Conservation (phyloP, 30 jellyfish, hydroid and myxozoan species). For the Chrysaora quinquecirrha region DNA sequence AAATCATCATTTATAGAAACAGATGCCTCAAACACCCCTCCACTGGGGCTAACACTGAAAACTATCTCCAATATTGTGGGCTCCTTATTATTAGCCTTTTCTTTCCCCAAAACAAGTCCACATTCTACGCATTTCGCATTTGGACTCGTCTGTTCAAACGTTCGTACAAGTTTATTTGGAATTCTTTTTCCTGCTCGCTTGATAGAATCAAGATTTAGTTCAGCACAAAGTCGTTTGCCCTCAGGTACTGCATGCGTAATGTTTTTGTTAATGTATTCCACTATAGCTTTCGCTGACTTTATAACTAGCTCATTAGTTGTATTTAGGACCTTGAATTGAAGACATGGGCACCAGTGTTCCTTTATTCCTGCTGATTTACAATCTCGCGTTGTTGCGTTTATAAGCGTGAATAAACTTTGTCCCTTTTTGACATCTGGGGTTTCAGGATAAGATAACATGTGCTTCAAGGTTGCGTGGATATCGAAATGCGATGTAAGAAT, state of each 20-base stretch:
- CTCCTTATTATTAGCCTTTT: slow-evolving; percentile 1
- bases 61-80: slow-evolving; percentile 45
- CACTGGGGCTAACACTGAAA: slow-evolving; percentile 45
- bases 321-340: slow-evolving; percentile 9
- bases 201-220: slow-evolving; percentile 35
- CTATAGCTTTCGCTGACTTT: slow-evolving; percentile 53
- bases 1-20: slow-evolving; percentile 26
- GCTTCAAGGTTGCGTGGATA: slow-evolving; percentile 66
- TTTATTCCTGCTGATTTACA: slow-evolving; percentile 81
- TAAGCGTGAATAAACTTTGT: slow-evolving; percentile 59
- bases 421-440: slow-evolving; percentile 40
- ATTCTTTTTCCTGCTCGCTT: slow-evolving; percentile 57
- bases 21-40: slow-evolving; percentile 59
- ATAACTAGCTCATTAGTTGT: neutral
- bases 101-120: slow-evolving; percentile 14
- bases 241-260: slow-evolving; percentile 7
- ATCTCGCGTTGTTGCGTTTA: slow-evolving; percentile 53
- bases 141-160: slow-evolving; percentile 39
- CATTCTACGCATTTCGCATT: slow-evolving; percentile 55
- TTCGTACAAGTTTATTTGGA: slow-evolving; percentile 34
- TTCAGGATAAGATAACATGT: slow-evolving; percentile 48
- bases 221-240: slow-evolving; percentile 51
- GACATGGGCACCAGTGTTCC: slow-evolving; percentile 90
- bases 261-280: slow-evolving; percentile 45
- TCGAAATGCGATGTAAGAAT: slow-evolving; percentile 81